A percentile compares a stretch with the other conserved stretches of the same genome.
These are phyloP conservation scores for Andrena praecox DNA, from an alignment of 2,888 invertebrate species.

Conservation along the genomic window DNA sequence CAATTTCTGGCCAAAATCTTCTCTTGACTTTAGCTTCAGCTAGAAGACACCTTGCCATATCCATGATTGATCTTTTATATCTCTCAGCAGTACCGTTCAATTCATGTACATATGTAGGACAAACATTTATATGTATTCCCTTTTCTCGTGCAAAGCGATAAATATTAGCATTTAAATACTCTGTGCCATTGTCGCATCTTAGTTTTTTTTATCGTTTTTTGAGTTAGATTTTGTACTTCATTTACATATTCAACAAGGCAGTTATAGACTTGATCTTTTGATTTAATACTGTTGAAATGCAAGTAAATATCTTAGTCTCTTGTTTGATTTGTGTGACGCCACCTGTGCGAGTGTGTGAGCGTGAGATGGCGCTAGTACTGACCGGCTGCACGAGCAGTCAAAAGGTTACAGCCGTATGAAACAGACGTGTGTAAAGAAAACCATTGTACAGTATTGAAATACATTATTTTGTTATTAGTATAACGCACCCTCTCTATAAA, in stretches of 20 bases:
- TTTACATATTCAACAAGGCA: slow-evolving; percentile 21
- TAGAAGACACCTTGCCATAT: not conserved
- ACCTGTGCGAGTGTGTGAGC: no score
- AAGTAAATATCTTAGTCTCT: no score
- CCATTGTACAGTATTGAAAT: no score
- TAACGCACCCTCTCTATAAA: no score
- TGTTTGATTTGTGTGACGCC: no score
- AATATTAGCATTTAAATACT: not conserved
- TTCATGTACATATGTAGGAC: slow-evolving; percentile 3
- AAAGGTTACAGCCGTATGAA: no score
- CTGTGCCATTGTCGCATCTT: slow-evolving; percentile 1
- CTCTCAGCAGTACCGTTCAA: slow-evolving; percentile 22
- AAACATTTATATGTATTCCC: not conserved
- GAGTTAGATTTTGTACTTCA: not conserved
- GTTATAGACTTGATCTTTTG: slow-evolving; percentile 15
- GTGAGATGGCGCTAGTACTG: no score
- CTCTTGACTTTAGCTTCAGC: slow-evolving; percentile 9
- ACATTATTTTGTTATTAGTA: no score
- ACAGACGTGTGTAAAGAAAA: no score
- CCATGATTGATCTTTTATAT: slow-evolving; percentile 23
- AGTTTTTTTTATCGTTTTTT: not conserved
- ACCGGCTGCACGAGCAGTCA: no score
- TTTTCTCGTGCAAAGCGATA: slow-evolving; percentile 8
- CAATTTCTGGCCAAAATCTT: slow-evolving; percentile 23
- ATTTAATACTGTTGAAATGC: slow-evolving; percentile 2